Evolutionary conservation across 2,113 vertebrate species (phyloP).

Genomic region (Misgurnus mizolepis): DNA sequence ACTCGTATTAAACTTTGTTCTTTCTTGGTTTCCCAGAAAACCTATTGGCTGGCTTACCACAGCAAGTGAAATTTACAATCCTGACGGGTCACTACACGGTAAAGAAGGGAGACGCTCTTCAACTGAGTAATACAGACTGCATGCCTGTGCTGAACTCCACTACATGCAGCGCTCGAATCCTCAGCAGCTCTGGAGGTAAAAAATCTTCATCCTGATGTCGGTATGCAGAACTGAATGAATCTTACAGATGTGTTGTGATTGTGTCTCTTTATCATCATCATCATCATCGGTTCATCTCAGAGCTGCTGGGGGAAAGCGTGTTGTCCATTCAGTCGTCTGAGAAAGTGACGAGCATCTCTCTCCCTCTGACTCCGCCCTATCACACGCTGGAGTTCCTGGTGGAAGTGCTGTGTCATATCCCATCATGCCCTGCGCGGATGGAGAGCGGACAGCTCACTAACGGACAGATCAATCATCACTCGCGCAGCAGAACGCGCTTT

Average conservation of each 20-base stretch:
- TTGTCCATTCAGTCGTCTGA: slow-evolving; percentile 89
- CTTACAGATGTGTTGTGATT: not conserved
- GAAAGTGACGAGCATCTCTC: slow-evolving; percentile 90
- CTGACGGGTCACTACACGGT: slow-evolving; percentile 89
- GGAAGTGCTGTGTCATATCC: slow-evolving; percentile 87
- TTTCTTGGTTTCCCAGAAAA: slow-evolving; percentile 74
- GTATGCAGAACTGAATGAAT: too few species aligned
- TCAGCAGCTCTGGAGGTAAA: slow-evolving; percentile 79
- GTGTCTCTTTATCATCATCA: not conserved
- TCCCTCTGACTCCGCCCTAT: slow-evolving; percentile 87
- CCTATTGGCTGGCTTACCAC: slow-evolving; percentile 93
- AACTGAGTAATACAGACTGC: slow-evolving; percentile 88
- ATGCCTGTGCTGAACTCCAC: slow-evolving; percentile 84
- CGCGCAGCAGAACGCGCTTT: slow-evolving; percentile 76
- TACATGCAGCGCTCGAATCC: slow-evolving; percentile 80
- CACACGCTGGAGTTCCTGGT: slow-evolving; percentile 92
- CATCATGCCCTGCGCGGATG: slow-evolving; percentile 72
- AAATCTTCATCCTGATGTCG: too few species aligned
- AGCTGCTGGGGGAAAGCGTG: slow-evolving; percentile 74
- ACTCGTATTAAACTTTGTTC: too few species aligned
- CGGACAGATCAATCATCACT: slow-evolving; percentile 77
- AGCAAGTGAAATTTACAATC: slow-evolving; percentile 92
- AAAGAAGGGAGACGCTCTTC: slow-evolving; percentile 90
- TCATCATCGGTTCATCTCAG: slow-evolving; percentile 59
- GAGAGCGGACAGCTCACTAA: slow-evolving; percentile 73